Evolutionary conservation across 2,888 invertebrate species (phyloP).

Genomic region (Hydraecia micacea): DNA sequence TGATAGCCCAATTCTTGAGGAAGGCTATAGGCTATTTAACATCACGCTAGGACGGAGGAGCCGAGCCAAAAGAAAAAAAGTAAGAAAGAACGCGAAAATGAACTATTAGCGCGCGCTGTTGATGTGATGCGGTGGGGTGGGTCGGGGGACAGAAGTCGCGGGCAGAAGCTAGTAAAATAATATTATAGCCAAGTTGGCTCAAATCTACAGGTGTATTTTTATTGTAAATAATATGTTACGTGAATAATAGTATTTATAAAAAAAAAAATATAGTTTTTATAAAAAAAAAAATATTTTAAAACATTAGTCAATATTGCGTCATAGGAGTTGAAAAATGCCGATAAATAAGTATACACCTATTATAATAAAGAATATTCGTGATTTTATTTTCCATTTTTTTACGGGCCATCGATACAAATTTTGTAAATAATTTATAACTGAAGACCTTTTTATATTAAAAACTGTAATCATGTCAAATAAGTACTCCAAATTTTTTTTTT

Average conservation of each 20-base stretch:
- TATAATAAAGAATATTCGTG: background rate
- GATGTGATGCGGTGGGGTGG: too few relatives aligned
- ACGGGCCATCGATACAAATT: slow-evolving; percentile 56
- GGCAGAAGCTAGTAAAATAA: background rate
- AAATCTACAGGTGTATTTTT: background rate
- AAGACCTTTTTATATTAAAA: background rate
- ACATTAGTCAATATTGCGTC: slow-evolving; percentile 8
- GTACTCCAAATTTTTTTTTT: background rate
- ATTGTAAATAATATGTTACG: slow-evolving; percentile 25
- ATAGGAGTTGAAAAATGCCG: background rate
- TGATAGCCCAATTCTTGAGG: too few relatives aligned
- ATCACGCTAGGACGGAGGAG: too few relatives aligned
- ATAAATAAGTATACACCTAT: background rate
- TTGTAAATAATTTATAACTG: slow-evolving; percentile 47
- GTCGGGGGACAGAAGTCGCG: too few relatives aligned
- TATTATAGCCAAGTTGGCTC: background rate
- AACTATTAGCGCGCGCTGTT: too few relatives aligned
- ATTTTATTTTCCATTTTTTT: slow-evolving; percentile 27
- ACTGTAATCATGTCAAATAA: slow-evolving; percentile 14
- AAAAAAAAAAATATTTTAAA: background rate
- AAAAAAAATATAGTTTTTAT: background rate
- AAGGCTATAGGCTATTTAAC: too few relatives aligned
- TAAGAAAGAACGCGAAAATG: too few relatives aligned
- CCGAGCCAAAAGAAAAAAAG: too few relatives aligned
- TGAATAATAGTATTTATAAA: background rate